Evolutionary conservation across 2,797 vertebrate genomes (phyloP).

Genomic region (Gila robusta): DNA sequence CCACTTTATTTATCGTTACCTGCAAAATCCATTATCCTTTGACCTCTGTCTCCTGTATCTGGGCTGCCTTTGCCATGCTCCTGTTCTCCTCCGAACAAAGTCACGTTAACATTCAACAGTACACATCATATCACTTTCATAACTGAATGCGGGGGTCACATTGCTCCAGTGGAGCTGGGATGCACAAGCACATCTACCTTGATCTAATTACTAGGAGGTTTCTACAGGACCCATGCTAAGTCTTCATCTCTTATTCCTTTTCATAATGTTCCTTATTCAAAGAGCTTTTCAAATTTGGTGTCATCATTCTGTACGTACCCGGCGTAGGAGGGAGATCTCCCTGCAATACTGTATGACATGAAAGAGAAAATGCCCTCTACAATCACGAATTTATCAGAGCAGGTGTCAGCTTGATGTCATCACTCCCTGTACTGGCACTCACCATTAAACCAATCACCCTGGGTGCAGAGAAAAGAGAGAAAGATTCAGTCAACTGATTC

Average conservation of each 20-base stretch:
- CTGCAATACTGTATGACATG: constrained; percentile 33
- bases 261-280: constrained; percentile 47
- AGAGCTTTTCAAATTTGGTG: constrained; percentile 49
- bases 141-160: constrained; percentile 9
- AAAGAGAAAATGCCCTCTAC: constrained; percentile 37
- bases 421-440: not conserved
- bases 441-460: constrained; percentile 3
- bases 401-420: constrained; percentile 36
- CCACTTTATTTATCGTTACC: not conserved
- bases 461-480: constrained; percentile 4
- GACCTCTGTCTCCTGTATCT: not conserved
- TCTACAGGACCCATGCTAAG: constrained; percentile 18
- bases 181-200: constrained; percentile 2
- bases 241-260: constrained; percentile 59
- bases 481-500: not conserved
- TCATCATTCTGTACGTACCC: constrained; percentile 43
- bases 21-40: not conserved
- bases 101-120: constrained; percentile 1
- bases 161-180: not conserved
- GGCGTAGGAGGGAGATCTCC: constrained; percentile 39
- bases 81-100: not conserved
- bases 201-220: constrained; percentile 48
- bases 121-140: not conserved
- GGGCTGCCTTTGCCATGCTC: not conserved
- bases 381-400: not conserved